Base-by-base conservation (phyloP, 2,113 vertebrate species). In the Tragulus kanchil region DNA sequence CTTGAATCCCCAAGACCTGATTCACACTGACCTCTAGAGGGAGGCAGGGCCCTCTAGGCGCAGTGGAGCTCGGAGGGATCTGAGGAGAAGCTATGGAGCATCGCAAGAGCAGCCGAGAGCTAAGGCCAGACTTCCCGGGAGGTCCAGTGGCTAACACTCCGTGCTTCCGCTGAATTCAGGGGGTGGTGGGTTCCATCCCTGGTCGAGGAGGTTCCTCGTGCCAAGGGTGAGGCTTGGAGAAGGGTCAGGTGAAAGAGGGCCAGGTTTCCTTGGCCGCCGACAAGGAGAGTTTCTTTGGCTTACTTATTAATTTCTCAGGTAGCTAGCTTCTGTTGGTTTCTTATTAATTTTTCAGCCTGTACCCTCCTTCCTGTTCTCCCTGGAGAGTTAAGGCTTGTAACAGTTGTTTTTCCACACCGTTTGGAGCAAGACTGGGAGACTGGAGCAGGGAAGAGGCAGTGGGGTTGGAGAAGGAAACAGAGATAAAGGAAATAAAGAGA, bases 281-380 rank as follows among this genome's bases (percentile, higher is more conserved):
- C 17, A 83, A 93, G 36, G 3, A 42, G n/a, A n/a, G 8, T 77
- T 97, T 81, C 75, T 95, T 94, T 73, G 84, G 28, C 75, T 93
- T 82, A 73, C 25, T 93, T 93, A 90, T 87, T 96, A 78, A 36
- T 89, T 93, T 94, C 36, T 93, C 50, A 61, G 52, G 54, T 79
- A 84, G 91, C 26, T 83, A 75, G 81, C 54, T 85, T 83, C 4
- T 45, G 21, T 85, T 96, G 78, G 58, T 52, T 91, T 95, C 82
- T 62, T 87, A 95, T 77, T 79, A 86, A 71, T 83, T 54, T 67
- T 81, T 84, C 54, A 52, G 17, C 54, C 79, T 79, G 48, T 56
- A 16, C 31, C 19, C 79, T 59, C 42, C 54, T 65, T 86, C n/a
- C n/a, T n/a, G 25, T 61, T 87, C 90, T 91, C 58, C 42, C 73